Evolutionary conservation across 2,797 vertebrate species (phyloP), one percentile per base, ranked within the genome.

Genomic region (Capromys pilorides): DNA sequence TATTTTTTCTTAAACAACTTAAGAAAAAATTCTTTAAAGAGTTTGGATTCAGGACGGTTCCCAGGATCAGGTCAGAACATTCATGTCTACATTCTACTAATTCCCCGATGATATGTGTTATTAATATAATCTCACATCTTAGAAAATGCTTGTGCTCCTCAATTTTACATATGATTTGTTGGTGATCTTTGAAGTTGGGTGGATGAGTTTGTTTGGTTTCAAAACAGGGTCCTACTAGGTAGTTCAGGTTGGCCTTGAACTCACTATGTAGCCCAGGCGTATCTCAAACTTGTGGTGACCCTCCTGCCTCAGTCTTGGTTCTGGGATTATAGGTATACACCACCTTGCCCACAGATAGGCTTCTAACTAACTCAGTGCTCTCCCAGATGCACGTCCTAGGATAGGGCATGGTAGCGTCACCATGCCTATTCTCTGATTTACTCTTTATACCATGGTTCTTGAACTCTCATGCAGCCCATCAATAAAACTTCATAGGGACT

Each of bases 1-100:
- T 90, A 61, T 90, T 78, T 92, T 78, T 92, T 59, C 57, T 92
- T 33, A 82, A 81, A 94, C 13, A 61, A 18, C 12, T 73, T 24
- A 64, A 92, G 82, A 75, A 22, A 61, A 33, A 71, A 86, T 54
- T 22, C 24, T 90, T 86, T 86, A 49, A 69, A 86, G 84, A 82
- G 4, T 83, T 86, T 91, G 62, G 61, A 39, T 16, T 85, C 24
- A 49, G 36, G 31, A 26, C 33, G 3, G 69, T 91, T 91, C 67
- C 59, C 28, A 84, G 13, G 5, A 12, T 88, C 79, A 67, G 39
- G 22, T 18, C 36, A 80, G 22, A 59, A 85, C 10, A n/a, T 62
- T 67, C 14, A 49, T 69, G 39, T 87, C 88, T 81, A 83, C 14
- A 88, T 0, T 67, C 36, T 51, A 73, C 49, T 86, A 61, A 95